phyloP scores from a whole-genome alignment of 1,140 invertebrate species.

The Maconellicoccus hirsutus region DNA sequence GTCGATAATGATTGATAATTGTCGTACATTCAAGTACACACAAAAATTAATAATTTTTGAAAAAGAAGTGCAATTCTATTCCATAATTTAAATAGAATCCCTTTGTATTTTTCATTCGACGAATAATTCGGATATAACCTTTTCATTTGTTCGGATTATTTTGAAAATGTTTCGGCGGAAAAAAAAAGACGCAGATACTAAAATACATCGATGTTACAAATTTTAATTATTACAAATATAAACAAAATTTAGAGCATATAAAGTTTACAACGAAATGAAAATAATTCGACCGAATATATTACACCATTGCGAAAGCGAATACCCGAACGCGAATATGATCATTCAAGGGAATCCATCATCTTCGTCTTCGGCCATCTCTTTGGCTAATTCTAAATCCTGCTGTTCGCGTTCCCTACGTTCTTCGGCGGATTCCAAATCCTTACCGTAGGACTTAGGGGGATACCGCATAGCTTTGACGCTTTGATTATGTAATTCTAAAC shows the following conservation, averaged over 20 bases:
- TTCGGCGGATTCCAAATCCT: slow-evolving; percentile 95
- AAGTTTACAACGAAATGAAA: background rate
- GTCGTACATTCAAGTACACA: no score
- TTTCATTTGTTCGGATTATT: no score
- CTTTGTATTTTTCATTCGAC: no score
- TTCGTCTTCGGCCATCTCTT: slow-evolving; percentile 98
- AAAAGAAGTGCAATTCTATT: no score
- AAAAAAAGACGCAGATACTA: no score
- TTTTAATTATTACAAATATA: background rate
- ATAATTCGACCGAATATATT: background rate
- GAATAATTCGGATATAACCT: no score
- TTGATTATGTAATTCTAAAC: slow-evolving; percentile 94
- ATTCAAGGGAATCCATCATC: slow-evolving; percentile 73
- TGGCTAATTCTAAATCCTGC: slow-evolving; percentile 93
- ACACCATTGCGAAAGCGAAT: no score
- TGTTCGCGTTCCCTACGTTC: slow-evolving; percentile 91
- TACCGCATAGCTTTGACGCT: slow-evolving; percentile 98
- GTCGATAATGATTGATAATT: no score
- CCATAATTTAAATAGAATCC: no score
- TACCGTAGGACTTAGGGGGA: slow-evolving; percentile 96
- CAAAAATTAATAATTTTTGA: no score
- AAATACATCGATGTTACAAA: background rate
- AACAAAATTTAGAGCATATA: slow-evolving; percentile 1
- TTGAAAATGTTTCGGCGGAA: no score
- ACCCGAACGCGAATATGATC: no score